These are phyloP conservation scores for Australoheros facetus DNA, from an alignment of 2,797 vertebrate species.

Conservation along the genomic window DNA sequence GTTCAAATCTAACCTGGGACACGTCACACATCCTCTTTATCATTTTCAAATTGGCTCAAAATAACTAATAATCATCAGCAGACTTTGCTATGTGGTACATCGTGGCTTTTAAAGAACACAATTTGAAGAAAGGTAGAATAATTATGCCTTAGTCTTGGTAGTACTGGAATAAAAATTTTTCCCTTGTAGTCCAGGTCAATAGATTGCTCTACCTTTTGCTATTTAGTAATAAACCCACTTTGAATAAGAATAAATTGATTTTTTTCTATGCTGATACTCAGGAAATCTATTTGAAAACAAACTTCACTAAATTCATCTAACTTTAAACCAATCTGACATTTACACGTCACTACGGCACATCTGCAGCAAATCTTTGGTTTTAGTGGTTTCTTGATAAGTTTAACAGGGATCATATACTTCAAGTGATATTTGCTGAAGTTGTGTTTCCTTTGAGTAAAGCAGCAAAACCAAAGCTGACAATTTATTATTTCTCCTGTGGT, in stretches of 20 bases:
- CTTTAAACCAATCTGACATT: neutral
- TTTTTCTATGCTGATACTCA: neutral
- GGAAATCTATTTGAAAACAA: neutral
- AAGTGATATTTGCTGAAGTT: neutral
- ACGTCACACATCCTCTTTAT: neutral
- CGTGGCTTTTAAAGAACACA: neutral
- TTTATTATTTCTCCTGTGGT: neutral
- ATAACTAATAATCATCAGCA: neutral
- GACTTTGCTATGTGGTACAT: neutral
- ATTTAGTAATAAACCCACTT: neutral
- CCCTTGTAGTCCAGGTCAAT: neutral
- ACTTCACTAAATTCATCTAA: neutral
- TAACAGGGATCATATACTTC: neutral
- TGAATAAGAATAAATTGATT: conserved; percentile 2
- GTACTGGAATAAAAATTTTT: neutral
- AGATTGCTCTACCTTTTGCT: neutral
- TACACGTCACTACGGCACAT: neutral
- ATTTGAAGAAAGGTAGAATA: neutral
- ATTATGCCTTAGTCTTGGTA: neutral
- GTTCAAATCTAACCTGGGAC: neutral
- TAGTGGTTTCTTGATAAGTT: neutral
- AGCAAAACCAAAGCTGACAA: neutral
- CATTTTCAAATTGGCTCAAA: neutral
- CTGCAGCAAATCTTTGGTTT: neutral
- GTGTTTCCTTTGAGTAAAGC: neutral